A percentile compares a stretch with the other conserved stretches of the same genome.
These are phyloP conservation scores for Mycteria americana DNA, from an alignment of 2,797 vertebrate genomes.

Conservation along the genomic window DNA sequence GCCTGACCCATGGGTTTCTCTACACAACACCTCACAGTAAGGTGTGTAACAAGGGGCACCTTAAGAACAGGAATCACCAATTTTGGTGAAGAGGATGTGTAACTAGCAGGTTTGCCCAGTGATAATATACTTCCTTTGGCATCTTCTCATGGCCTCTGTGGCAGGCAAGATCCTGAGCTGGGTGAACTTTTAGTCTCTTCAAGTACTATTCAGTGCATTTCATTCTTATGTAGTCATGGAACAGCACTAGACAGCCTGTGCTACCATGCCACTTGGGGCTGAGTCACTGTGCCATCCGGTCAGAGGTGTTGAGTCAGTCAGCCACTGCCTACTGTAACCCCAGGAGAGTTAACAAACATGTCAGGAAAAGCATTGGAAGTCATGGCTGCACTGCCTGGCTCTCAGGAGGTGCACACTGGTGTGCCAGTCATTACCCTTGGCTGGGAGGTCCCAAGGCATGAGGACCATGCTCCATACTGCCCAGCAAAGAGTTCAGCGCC, in stretches of 20 bases:
- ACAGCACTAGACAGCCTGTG: not conserved
- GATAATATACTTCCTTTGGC: not conserved
- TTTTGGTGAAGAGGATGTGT: not conserved
- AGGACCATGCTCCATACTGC: not conserved
- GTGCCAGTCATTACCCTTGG: not conserved
- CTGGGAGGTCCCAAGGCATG: not conserved
- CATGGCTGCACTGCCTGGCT: not conserved
- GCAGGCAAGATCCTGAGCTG: not conserved
- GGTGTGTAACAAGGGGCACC: not conserved
- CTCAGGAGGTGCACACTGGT: not conserved
- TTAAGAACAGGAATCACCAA: not conserved
- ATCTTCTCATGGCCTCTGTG: not conserved
- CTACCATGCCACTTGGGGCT: not conserved
- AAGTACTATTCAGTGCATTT: not conserved
- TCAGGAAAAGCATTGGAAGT: not conserved
- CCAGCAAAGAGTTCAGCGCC: not conserved
- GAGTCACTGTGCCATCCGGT: not conserved
- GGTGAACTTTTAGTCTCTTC: not conserved
- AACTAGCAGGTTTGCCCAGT: not conserved
- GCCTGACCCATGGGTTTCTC: not conserved
- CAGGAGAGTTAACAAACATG: not conserved
- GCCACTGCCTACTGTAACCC: not conserved
- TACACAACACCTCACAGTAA: not conserved
- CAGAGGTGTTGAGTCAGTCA: not conserved
- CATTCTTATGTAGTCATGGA: not conserved